Percentiles rank a stretch among this genome's conserved stretches.
phyloP scores from a whole-genome alignment of 2,113 vertebrate species.

The Pituophis catenifer region DNA sequence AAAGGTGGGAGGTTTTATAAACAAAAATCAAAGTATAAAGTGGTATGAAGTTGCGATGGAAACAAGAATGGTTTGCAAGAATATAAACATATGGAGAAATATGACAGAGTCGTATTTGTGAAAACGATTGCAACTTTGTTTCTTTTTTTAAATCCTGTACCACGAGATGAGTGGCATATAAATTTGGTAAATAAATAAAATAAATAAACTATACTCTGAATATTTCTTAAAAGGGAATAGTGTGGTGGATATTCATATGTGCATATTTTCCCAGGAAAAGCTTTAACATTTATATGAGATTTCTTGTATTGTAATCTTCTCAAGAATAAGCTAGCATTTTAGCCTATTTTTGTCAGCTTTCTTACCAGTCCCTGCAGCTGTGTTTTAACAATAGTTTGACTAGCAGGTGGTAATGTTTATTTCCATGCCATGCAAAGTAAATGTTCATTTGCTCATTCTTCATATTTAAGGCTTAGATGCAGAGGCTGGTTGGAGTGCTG shows the following conservation, averaged over 20 bases:
- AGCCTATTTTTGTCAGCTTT: background rate
- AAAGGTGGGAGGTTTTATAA: background rate
- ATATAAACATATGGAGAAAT: background rate
- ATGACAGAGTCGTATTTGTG: background rate
- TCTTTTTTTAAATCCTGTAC: background rate
- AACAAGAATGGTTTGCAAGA: background rate
- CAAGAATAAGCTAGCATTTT: background rate
- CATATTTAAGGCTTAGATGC: background rate
- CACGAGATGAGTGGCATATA: background rate
- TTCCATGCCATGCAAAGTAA: background rate
- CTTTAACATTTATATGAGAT: background rate
- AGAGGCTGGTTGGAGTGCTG: background rate
- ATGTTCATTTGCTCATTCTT: background rate
- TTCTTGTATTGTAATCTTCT: background rate
- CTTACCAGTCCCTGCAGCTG: background rate
- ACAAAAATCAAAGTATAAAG: background rate
- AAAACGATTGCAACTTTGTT: background rate
- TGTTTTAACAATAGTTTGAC: background rate
- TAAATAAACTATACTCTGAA: background rate
- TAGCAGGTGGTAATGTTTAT: background rate
- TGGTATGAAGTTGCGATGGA: background rate
- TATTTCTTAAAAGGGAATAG: background rate
- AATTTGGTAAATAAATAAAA: background rate
- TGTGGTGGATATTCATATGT: background rate
- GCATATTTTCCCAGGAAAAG: background rate